Base-by-base conservation (phyloP, 2,888 invertebrate species). In the Lampropteryx suffumata region DNA sequence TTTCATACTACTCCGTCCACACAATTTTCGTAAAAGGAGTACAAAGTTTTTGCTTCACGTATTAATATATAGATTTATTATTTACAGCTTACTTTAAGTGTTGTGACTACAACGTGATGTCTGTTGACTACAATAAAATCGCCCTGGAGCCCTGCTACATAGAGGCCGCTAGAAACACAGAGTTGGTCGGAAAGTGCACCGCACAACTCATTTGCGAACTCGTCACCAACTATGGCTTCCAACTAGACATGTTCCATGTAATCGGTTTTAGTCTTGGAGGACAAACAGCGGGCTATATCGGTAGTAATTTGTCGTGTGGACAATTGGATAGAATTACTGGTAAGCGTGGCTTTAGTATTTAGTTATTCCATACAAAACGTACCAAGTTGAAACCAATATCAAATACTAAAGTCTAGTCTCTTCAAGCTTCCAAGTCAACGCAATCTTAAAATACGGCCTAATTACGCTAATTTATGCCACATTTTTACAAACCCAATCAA, bases 261-360 rank as follows among this genome's bases (percentile, higher is more conserved):
- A 91, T 94, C 35, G 94, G 94, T 0, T 94, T 93, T 64, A 94
- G 94, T 67, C 83, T 94, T 9, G 94, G 94, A 0, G 93, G 88
- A 0, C 94, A 94, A 53, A 82, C 86, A 0, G 91, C 92, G 0
- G 93, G 93, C 0, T 88, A 77, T 42, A 78, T 91, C 0, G 80
- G 87, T 3, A 85, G 90, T 57, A 85, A 85, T 68, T 42, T 92
- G 21, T 80, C 75, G 14, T 70, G 74, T 10, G 90, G 91, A 6
- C 76, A 61, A 26, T 66, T 93, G 14, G 75, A 78, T 1, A 80
- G 93, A 46, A 89, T 93, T 30, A 91, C 93, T 39, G 93, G 93
- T 92, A 71, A 63, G 49, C 9, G 12, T 9, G 24, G 1, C n/a
- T n/a, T n/a, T n/a, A n/a, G n/a, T n/a, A n/a, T n/a, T n/a, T n/a